Conservation (phyloP, 2,113 vertebrate genomes). For the Pseudorectes ferrugineus region DNA sequence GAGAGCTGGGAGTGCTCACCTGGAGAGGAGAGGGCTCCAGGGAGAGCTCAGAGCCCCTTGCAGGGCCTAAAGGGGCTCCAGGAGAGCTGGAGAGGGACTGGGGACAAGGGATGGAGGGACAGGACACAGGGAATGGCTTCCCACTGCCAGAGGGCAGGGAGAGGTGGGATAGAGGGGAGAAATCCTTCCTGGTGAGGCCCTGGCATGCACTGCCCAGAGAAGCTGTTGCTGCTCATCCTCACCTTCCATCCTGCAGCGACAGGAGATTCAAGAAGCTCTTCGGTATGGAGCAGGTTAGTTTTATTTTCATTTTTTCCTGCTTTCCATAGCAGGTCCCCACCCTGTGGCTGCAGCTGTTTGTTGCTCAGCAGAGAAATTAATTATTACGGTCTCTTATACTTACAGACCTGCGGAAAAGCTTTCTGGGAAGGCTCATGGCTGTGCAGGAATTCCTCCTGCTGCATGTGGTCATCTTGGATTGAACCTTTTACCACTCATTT, state of each 20-base stretch:
- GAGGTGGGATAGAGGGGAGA: accelerated
- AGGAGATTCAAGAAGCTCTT: background rate
- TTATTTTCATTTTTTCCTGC: background rate
- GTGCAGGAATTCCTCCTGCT: background rate
- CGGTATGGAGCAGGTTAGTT: background rate
- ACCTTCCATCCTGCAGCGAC: accelerated
- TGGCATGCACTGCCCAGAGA: background rate
- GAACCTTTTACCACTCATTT: accelerated
- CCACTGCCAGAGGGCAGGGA: background rate
- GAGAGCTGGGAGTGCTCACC: too few species aligned
- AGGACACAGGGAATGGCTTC: background rate
- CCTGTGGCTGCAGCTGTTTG: background rate
- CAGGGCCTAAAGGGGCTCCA: background rate
- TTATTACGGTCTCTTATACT: accelerated
- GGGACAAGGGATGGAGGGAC: background rate
- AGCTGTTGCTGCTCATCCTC: background rate
- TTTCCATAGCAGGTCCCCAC: background rate
- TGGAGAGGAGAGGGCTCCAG: background rate
- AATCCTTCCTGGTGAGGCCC: background rate
- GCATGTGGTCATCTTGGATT: accelerated
- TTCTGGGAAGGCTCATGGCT: accelerated
- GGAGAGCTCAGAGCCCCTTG: background rate
- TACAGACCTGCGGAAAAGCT: background rate
- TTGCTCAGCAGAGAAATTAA: background rate
- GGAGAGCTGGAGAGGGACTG: background rate